These are phyloP conservation scores for Phyllostomus hastatus DNA, from an alignment of 2,113 vertebrate species.

Conservation along the genomic window DNA sequence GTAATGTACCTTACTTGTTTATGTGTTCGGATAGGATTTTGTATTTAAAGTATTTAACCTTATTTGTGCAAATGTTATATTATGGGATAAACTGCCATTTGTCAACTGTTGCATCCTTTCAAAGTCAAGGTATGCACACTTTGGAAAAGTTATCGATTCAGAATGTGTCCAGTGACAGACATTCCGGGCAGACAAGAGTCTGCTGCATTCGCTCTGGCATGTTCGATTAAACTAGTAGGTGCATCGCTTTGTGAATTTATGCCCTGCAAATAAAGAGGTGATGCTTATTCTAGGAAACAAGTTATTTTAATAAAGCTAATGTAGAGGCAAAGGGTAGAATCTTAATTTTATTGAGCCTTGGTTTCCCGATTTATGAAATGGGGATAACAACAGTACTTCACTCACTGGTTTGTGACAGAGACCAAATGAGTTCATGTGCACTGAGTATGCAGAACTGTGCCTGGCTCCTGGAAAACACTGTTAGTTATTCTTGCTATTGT, in stretches of 20 bases:
- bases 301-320: neutral
- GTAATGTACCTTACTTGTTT: neutral
- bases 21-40: neutral
- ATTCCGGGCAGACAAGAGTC: neutral
- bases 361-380: neutral
- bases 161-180: neutral
- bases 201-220: neutral
- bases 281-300: neutral
- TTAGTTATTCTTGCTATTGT: neutral
- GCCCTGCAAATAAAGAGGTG: neutral
- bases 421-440: neutral
- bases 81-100: neutral
- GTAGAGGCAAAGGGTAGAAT: neutral
- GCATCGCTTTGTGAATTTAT: neutral
- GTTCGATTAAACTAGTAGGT: neutral
- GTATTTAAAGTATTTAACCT: neutral
- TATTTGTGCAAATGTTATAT: neutral
- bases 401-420: neutral
- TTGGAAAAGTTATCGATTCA: neutral
- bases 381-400: neutral
- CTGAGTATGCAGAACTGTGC: neutral
- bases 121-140: neutral
- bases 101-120: neutral
- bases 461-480: neutral
- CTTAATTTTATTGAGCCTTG: neutral